A percentile compares a stretch with the other conserved stretches of the same genome.
phyloP scores from a whole-genome alignment of 1,140 invertebrate species.

The Brevipalpus yothersi region DNA sequence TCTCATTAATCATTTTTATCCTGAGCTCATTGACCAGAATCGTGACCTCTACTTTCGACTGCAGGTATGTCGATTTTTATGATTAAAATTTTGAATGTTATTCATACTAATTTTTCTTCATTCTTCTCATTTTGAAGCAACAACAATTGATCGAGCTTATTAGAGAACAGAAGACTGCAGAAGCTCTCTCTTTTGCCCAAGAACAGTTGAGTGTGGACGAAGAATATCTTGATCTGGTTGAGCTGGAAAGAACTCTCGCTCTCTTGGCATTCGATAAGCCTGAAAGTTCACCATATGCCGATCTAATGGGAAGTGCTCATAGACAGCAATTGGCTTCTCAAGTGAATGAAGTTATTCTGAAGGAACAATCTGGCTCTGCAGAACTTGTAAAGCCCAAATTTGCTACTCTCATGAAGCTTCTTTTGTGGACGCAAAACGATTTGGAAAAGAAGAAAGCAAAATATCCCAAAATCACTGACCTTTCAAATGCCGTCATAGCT shows the following conservation, averaged over 20 bases:
- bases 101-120: neutral
- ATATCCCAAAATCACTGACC: constrained; percentile 74
- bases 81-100: neutral
- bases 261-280: constrained; percentile 91
- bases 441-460: constrained; percentile 76
- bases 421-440: constrained; percentile 84
- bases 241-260: constrained; percentile 54
- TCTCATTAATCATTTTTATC: constrained; percentile 78
- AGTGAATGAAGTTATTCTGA: constrained; percentile 80
- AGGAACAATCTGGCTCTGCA: constrained; percentile 63
- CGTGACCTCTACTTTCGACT: constrained; percentile 85
- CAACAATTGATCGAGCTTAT: constrained; percentile 85
- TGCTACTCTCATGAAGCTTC: constrained; percentile 67
- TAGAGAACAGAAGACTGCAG: constrained; percentile 63
- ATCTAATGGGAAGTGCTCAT: constrained; percentile 70
- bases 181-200: constrained; percentile 82
- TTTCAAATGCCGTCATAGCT: constrained; percentile 24
- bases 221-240: constrained; percentile 34
- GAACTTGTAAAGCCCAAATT: constrained; percentile 53
- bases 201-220: constrained; percentile 74
- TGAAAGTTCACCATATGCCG: constrained; percentile 73
- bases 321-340: constrained; percentile 92
- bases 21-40: constrained; percentile 80
- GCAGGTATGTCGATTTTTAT: constrained; percentile 29
- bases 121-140: constrained; percentile 32